These are phyloP conservation scores for Cepaea hortensis DNA, from an alignment of 2,888 invertebrate genomes.

Conservation along the genomic window DNA sequence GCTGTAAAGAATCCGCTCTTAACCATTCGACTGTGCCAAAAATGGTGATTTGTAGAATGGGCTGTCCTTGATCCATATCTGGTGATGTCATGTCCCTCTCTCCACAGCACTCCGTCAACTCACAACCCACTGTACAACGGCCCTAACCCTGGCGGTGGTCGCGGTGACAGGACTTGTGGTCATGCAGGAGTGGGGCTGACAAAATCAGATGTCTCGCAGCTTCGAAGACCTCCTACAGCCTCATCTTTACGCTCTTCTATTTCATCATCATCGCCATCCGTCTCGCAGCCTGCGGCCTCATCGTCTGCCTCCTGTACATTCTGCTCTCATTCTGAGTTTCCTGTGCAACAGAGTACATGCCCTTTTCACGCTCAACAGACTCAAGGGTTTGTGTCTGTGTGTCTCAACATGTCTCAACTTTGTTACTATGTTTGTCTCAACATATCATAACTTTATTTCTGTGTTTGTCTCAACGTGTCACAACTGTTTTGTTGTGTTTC, in stretches of 20 bases:
- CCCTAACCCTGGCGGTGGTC: conserved; percentile 36
- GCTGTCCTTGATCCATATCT: neutral
- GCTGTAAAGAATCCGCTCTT: too few species aligned
- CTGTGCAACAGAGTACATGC: conserved; percentile 73
- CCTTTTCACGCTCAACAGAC: conserved; percentile 75
- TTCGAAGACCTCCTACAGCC: neutral
- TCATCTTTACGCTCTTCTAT: conserved; percentile 7
- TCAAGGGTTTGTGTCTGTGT: conserved; percentile 29
- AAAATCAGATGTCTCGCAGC: neutral
- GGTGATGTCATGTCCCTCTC: conserved; percentile 3
- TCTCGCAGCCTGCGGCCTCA: neutral
- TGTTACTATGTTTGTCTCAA: neutral
- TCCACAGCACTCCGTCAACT: conserved; percentile 26
- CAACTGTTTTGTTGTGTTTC: neutral
- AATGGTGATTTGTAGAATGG: neutral
- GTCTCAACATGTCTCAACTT: too few species aligned
- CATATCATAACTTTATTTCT: neutral
- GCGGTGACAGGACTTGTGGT: neutral
- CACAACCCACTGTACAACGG: conserved; percentile 13
- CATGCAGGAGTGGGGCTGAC: conserved; percentile 1
- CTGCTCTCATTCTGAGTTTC: conserved; percentile 57
- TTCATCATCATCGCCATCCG: neutral
- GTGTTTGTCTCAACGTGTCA: neutral
- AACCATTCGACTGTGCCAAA: too few species aligned
- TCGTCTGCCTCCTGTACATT: conserved; percentile 13